These are phyloP conservation scores for Rallus limicola DNA, from an alignment of 2,113 vertebrate species.

Conservation along the genomic window DNA sequence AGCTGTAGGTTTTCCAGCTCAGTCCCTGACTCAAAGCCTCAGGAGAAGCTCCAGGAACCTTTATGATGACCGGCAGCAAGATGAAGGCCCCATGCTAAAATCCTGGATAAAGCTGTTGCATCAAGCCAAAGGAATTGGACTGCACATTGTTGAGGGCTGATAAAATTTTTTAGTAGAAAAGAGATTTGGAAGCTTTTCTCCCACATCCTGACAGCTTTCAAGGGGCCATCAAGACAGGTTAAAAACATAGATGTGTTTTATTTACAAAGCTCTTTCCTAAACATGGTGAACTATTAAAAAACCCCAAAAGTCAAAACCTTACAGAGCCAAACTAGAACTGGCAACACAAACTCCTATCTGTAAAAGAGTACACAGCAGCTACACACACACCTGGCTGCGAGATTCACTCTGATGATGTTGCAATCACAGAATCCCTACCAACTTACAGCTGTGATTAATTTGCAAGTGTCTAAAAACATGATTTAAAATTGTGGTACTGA, in stretches of 20 bases:
- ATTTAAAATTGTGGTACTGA: background rate
- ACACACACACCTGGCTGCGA: background rate
- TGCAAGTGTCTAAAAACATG: background rate
- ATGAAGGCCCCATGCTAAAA: background rate
- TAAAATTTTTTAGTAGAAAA: background rate
- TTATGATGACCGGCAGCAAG: background rate
- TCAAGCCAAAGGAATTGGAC: background rate
- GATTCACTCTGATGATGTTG: background rate
- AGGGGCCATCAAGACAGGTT: background rate
- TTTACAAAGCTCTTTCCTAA: background rate
- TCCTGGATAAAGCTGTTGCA: background rate
- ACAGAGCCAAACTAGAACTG: background rate
- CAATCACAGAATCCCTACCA: background rate
- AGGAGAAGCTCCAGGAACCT: background rate
- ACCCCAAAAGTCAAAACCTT: background rate
- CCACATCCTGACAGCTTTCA: background rate
- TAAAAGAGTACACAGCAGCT: background rate
- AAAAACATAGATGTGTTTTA: background rate
- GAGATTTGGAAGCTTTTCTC: background rate
- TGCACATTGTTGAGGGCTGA: background rate
- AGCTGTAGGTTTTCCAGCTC: background rate
- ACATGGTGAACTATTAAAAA: background rate
- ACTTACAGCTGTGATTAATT: background rate
- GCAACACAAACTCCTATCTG: background rate
- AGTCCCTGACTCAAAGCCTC: background rate